These are phyloP conservation scores for Daphoenositta chrysoptera DNA, from an alignment of 2,113 vertebrate genomes.

Conservation along the genomic window DNA sequence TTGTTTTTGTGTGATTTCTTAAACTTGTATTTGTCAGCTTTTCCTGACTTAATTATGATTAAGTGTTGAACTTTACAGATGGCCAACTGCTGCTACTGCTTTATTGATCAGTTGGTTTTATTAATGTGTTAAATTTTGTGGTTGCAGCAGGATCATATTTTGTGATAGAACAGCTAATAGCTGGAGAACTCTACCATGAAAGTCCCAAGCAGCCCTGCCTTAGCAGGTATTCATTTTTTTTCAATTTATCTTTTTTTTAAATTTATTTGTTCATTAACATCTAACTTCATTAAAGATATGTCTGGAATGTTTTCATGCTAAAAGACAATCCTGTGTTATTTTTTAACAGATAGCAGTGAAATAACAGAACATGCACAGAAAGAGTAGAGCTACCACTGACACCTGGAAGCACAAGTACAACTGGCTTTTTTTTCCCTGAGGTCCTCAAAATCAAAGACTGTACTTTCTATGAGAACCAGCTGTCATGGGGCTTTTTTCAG, in stretches of 20 bases:
- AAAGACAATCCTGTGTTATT: neutral
- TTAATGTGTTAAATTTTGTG: constrained; percentile 37
- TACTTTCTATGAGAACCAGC: neutral
- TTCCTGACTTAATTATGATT: constrained; percentile 39
- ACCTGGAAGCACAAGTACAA: neutral
- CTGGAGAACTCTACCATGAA: neutral
- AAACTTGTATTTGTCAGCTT: constrained; percentile 2
- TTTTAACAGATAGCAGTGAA: neutral
- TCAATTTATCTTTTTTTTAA: neutral
- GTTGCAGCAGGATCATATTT: neutral
- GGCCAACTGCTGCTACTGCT: neutral
- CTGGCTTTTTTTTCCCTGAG: rapidly evolving
- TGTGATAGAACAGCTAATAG: neutral
- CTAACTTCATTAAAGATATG: neutral
- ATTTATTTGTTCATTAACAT: neutral
- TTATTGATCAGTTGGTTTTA: constrained; percentile 49
- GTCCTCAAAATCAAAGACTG: neutral
- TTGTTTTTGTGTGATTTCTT: constrained; percentile 49
- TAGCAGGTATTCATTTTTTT: neutral
- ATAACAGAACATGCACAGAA: neutral
- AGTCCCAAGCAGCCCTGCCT: neutral
- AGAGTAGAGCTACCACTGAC: neutral
- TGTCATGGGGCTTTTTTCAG: neutral
- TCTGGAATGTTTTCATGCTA: neutral
- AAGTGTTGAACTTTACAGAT: constrained; percentile 50